A percentile compares a stretch with the other conserved stretches of the same genome.
phyloP scores from a whole-genome alignment of 2,888 invertebrate genomes.

The Cosmia trapezina region DNA sequence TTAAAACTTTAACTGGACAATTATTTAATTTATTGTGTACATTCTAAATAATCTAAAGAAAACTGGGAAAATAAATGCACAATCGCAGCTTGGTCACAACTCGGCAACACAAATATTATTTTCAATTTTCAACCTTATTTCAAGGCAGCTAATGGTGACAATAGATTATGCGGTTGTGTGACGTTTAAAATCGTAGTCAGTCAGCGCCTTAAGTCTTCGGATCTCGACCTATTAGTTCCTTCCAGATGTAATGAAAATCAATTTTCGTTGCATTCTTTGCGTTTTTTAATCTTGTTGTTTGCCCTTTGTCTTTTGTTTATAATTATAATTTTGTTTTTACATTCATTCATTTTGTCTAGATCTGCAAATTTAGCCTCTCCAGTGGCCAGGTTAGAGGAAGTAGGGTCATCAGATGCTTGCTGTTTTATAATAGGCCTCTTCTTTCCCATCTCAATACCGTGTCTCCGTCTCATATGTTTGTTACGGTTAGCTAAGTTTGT shows the following conservation, averaged over 20 bases:
- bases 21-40: too few relatives aligned
- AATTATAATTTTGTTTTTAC: slow-evolving; percentile 24
- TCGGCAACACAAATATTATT: too few relatives aligned
- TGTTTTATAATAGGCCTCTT: slow-evolving; percentile 63
- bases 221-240: background rate
- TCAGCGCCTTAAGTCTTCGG: too few relatives aligned
- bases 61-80: too few relatives aligned
- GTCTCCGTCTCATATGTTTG: slow-evolving; percentile 93
- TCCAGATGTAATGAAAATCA: slow-evolving; percentile 1
- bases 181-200: too few relatives aligned
- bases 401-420: background rate
- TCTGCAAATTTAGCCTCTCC: background rate
- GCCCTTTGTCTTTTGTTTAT: background rate
- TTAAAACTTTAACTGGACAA: too few relatives aligned
- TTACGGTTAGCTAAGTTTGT: slow-evolving; percentile 95
- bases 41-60: too few relatives aligned
- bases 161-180: too few relatives aligned
- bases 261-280: slow-evolving; percentile 6
- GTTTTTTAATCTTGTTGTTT: slow-evolving; percentile 11
- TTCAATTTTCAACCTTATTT: too few relatives aligned
- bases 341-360: slow-evolving; percentile 13
- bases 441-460: slow-evolving; percentile 86
- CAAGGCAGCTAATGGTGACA: too few relatives aligned
- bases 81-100: too few relatives aligned
- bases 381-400: background rate